These are phyloP conservation scores for Watsonalla binaria DNA, from an alignment of 2,888 invertebrate genomes.

Conservation along the genomic window DNA sequence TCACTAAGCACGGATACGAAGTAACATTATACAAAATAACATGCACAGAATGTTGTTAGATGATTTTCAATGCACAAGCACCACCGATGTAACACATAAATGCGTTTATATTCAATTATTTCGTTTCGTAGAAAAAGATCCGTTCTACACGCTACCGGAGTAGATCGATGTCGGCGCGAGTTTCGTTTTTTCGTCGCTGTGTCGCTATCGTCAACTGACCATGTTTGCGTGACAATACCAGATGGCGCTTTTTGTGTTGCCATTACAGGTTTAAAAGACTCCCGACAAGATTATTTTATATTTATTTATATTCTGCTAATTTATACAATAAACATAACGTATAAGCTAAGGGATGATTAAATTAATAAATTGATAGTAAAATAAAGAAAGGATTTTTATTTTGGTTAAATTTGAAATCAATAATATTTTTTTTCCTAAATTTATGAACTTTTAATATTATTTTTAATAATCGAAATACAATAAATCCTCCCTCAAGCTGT, in stretches of 20 bases:
- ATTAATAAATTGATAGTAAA: no score
- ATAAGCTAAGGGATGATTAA: no score
- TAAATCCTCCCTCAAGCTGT: no score
- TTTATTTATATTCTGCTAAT: not conserved
- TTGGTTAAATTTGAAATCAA: no score
- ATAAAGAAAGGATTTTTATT: no score
- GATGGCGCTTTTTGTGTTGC: slow-evolving; percentile 50
- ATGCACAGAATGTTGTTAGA: slow-evolving; percentile 57
- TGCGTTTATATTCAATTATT: slow-evolving; percentile 55
- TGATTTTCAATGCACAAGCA: slow-evolving; percentile 68
- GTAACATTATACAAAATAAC: slow-evolving; percentile 62
- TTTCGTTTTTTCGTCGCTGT: slow-evolving; percentile 54
- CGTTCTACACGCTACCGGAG: slow-evolving; percentile 58
- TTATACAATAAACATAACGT: no score
- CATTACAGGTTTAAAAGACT: slow-evolving; percentile 11
- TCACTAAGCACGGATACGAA: slow-evolving; percentile 71
- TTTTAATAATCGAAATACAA: no score
- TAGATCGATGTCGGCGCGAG: slow-evolving; percentile 69
- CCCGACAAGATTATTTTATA: not conserved
- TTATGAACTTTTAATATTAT: no score
- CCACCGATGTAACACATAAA: slow-evolving; percentile 65
- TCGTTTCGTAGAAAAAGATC: slow-evolving; percentile 60
- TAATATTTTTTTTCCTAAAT: no score
- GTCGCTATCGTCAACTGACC: slow-evolving; percentile 40
- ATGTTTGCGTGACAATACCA: slow-evolving; percentile 22